Conservation (phyloP, 2,888 invertebrate genomes). For the Nephrotoma flavescens region DNA sequence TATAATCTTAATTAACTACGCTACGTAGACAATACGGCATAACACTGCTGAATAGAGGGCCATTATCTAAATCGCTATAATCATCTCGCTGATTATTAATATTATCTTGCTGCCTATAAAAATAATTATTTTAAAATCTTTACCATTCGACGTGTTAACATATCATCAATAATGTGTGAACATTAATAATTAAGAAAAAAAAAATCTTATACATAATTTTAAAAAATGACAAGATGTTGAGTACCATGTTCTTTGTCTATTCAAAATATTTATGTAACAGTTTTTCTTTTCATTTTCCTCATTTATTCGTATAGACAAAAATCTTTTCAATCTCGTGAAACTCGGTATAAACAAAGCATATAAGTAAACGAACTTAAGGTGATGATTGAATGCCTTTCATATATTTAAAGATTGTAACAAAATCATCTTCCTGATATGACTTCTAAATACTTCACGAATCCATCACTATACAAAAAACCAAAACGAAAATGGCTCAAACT, state of each 20-base stretch:
- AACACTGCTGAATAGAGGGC: too few species aligned
- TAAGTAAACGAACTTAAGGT: background rate
- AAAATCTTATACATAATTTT: background rate
- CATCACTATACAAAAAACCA: background rate
- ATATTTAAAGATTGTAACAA: background rate
- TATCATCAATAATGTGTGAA: background rate
- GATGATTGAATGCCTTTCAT: background rate
- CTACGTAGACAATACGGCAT: too few species aligned
- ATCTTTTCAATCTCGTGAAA: background rate
- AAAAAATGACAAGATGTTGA: background rate
- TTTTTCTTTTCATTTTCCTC: background rate
- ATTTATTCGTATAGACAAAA: background rate
- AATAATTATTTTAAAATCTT: background rate
- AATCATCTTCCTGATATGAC: background rate
- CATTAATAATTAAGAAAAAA: background rate
- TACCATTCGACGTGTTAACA: background rate
- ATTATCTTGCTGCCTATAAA: too few species aligned
- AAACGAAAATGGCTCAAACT: background rate
- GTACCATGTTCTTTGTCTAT: background rate
- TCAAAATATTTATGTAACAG: background rate
- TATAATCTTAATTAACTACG: too few species aligned
- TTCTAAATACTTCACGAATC: background rate
- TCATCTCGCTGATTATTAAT: too few species aligned
- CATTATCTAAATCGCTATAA: too few species aligned
- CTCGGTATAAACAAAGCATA: background rate